Evolutionary conservation across 1,140 invertebrate genomes (phyloP).

Genomic region (Lethrus apterus): DNA sequence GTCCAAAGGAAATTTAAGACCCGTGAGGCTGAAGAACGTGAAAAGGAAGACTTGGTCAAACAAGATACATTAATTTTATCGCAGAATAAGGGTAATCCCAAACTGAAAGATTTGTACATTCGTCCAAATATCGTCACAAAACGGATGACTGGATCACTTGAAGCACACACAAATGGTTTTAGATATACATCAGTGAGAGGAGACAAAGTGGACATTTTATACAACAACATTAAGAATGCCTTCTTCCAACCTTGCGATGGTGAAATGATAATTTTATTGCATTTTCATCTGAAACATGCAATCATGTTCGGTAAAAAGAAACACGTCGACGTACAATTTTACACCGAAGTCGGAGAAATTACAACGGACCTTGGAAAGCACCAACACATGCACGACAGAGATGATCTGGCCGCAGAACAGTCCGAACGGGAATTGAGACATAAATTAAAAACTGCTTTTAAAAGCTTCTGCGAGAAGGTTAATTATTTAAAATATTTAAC

Average conservation of each 20-base stretch:
- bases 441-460: constrained; percentile 95
- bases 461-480: constrained; percentile 94
- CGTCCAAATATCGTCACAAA: constrained; percentile 97
- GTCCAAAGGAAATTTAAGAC: constrained; percentile 99
- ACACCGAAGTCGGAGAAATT: constrained; percentile 99
- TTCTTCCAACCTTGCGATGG: constrained; percentile 99
- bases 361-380: constrained; percentile 99
- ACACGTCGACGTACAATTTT: constrained; percentile 98
- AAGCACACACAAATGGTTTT: constrained; percentile 96
- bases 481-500: constrained; percentile 6
- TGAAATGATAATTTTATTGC: constrained; percentile 98
- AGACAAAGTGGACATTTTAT: constrained; percentile 98
- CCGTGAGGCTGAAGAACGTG: constrained; percentile 94
- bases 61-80: constrained; percentile 96
- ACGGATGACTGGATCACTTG: constrained; percentile 88
- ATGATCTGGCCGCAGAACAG: constrained; percentile 97
- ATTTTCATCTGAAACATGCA: constrained; percentile 97
- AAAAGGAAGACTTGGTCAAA: constrained; percentile 97
- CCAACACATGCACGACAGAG: constrained; percentile 98
- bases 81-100: constrained; percentile 96
- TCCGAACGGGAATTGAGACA: constrained; percentile 94
- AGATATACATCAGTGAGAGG: constrained; percentile 96
- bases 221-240: constrained; percentile 99
- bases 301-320: constrained; percentile 99
- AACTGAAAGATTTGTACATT: constrained; percentile 97